Base-by-base conservation (phyloP, 2,888 invertebrate genomes). In the Drosophila peninsularis region DNA sequence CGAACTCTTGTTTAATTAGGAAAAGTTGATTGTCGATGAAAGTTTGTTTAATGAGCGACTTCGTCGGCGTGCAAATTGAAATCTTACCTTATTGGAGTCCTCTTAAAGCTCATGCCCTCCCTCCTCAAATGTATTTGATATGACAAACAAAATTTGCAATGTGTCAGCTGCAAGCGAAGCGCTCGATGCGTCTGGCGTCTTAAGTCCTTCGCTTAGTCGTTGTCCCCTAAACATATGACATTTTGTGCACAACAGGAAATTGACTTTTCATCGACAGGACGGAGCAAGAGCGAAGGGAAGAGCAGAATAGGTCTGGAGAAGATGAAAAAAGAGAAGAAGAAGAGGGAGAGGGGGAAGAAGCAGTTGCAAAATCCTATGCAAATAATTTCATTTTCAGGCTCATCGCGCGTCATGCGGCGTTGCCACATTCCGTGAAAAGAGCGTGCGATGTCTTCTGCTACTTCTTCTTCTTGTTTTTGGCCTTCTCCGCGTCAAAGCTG, bases 231-330 rank as follows among this genome's bases (percentile, higher is more conserved):
- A 62, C 63, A 61, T 69, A 71, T 52, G 68, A 80, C 82, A 87
- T 83, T 89, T 87, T 83, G 63, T 65, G 57, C 73, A 85, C 75
- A 88, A 86, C 87, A 83, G 86, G 86, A 86, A 86, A 86, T 86
- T 86, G 86, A 86, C 71, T 88, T 86, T 83, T 80, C 88, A 86
- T 88, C 80, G 89, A 82, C 88, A 88, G 78, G 58, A 61, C 30
- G 32, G 41, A 30, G 55, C 62, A 55, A 39, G 53, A 58, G 37
- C 39, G 5, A 30, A 10, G 2, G 30, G 19, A 19, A 10, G 41
- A 49, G 27, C 37, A 14, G 65, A 4, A 24, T 2, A 24, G 24
- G 24, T 30, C 53, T 27, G 39, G 9, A 39, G 39, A 30, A 41
- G 14, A 36, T 13, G 21, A 24, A 34, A 36, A 39, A 17, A 3